Percentiles rank a stretch among this genome's conserved stretches.
Conservation (phyloP, 2,888 invertebrate species). For the Tyria jacobaeae region DNA sequence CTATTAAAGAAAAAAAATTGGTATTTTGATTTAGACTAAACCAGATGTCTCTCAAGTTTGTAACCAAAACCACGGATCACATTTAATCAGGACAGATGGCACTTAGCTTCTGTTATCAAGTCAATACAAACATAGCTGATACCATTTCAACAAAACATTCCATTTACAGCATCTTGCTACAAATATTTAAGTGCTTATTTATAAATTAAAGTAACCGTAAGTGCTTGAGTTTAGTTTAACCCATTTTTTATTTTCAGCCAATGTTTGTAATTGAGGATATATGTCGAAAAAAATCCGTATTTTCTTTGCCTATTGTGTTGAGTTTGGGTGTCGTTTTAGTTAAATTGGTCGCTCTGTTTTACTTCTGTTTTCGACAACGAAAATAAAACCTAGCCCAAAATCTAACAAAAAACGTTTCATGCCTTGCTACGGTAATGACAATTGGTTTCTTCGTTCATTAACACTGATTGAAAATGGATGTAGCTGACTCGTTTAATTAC, state of each 20-base stretch:
- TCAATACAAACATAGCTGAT: neutral
- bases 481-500: neutral
- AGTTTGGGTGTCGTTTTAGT: conserved; percentile 18
- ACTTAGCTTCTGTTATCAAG: neutral
- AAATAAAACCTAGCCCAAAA: neutral
- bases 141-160: neutral
- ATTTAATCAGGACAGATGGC: neutral
- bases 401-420: neutral
- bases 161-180: neutral
- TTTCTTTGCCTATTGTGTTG: conserved; percentile 31
- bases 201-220: conserved; percentile 2
- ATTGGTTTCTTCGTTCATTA: neutral
- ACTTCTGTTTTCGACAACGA: neutral
- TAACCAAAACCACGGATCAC: neutral
- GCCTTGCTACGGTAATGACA: neutral
- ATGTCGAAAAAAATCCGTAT: conserved; percentile 45
- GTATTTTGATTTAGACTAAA: no score
- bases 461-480: neutral
- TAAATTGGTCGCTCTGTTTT: conserved; percentile 5
- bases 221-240: conserved; percentile 26
- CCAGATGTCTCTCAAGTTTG: neutral
- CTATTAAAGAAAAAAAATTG: no score
- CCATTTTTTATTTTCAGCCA: conserved; percentile 40
- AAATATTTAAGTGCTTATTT: neutral
- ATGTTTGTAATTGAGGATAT: conserved; percentile 42